Evolutionary conservation across 2,113 vertebrate species (phyloP), one percentile per base, ranked within the genome.

Genomic region (Phalacrocorax pelagicus): DNA sequence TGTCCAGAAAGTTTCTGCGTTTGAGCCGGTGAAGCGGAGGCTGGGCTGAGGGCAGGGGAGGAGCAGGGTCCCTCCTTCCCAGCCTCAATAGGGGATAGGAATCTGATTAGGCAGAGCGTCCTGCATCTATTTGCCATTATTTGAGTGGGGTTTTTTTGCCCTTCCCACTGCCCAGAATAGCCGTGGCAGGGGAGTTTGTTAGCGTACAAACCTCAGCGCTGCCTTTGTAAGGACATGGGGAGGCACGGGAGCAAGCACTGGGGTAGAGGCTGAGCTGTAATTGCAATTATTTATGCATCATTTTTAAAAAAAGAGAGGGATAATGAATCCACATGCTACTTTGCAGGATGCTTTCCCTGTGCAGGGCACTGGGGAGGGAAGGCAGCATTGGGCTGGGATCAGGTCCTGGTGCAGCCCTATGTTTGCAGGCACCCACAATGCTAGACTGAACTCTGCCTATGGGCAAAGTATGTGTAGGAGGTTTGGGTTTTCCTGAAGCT

Each of bases 1-100:
- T 98, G 98, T 99, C 98, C 97, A 97, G 97, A 98, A 99, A 98
- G 98, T 98, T 97, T 98, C 97, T 98, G 97, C 96, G 46, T 97
- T 96, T 98, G 98, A 97, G 98, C 98, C 81, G 95, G 95, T 97
- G 97, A 98, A 98, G 98, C 95, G 97, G 98, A 98, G 97, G 97
- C 98, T 97, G 95, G 97, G 96, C 96, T 97, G 95, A 97, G 97
- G 96, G 92, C 83, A 96, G 94, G 94, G 95, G 96, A 94, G 96
- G 95, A 96, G 73, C 63, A 2, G 61, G 29, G 62, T 86, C 69
- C 90, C 97, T 96, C 96, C 97, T 96, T 97, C 96, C 91, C 26
- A 2, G 86, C 88, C 92, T 95, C 95, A 95, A 93, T 95, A 95
- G 93, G 94, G 75, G 95, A 92, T 57, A 96, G 94, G 96, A 95